phyloP scores from a whole-genome alignment of 2,113 vertebrate genomes.

The Turdus rufiventris region DNA sequence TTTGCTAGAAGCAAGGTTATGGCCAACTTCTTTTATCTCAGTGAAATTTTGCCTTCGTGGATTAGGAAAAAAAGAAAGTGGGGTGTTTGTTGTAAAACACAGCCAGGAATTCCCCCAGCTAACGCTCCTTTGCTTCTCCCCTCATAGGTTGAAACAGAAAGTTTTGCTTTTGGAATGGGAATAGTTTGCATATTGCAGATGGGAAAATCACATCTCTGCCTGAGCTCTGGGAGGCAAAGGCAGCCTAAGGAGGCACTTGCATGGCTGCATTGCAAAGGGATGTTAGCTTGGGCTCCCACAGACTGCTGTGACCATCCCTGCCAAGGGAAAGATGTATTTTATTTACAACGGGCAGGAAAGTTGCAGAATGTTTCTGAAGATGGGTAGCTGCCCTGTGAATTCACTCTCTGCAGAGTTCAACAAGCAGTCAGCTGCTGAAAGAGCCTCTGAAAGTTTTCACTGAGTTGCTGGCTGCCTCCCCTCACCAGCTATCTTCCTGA shows the following conservation, averaged over 20 bases:
- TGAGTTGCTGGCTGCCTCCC: background rate
- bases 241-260: background rate
- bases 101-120: conserved; percentile 20
- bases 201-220: background rate
- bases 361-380: background rate
- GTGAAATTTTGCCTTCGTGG: background rate
- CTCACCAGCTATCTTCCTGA: conserved; percentile 8
- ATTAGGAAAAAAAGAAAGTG: background rate
- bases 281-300: background rate
- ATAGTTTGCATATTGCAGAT: background rate
- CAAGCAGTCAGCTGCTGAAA: background rate
- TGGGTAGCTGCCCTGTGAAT: background rate
- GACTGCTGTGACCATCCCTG: background rate
- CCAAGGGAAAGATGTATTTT: background rate
- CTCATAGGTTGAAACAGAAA: background rate
- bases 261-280: background rate
- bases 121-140: background rate
- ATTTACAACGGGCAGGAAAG: background rate
- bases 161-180: background rate
- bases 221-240: background rate
- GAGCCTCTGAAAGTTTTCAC: conserved; percentile 7
- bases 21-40: background rate
- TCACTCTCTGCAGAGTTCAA: background rate
- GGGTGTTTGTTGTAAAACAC: conserved; percentile 24
- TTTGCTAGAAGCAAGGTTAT: background rate